Conservation (phyloP, 2,888 invertebrate species). For the Hirtodrosophila histrioides region DNA sequence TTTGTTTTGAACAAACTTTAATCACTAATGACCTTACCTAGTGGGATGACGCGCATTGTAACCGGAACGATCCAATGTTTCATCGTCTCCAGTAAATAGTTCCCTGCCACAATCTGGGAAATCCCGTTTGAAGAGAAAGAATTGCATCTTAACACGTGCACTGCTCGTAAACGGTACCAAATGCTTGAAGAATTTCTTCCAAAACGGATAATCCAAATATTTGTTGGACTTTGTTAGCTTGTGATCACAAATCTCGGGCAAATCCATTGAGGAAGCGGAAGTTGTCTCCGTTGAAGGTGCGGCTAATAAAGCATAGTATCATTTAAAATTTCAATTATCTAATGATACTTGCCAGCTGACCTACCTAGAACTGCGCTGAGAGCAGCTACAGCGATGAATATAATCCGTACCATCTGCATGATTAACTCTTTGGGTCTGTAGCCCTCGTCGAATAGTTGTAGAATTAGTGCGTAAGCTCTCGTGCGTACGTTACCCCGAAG, state of each 20-base stretch:
- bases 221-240: slow-evolving; percentile 67
- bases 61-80: slow-evolving; percentile 71
- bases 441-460: slow-evolving; percentile 8
- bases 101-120: slow-evolving; percentile 82
- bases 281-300: slow-evolving; percentile 30
- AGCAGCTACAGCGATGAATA: slow-evolving; percentile 2
- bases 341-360: not conserved
- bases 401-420: slow-evolving; percentile 16
- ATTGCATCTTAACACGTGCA: slow-evolving; percentile 78
- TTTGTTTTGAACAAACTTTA: slow-evolving; percentile 7
- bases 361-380: slow-evolving; percentile 30
- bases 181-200: slow-evolving; percentile 81
- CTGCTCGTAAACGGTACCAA: slow-evolving; percentile 75
- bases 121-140: slow-evolving; percentile 80
- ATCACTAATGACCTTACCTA: slow-evolving; percentile 61
- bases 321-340: not conserved
- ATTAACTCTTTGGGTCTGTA: not conserved
- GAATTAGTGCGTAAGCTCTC: slow-evolving; percentile 25
- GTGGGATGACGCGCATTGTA: slow-evolving; percentile 82
- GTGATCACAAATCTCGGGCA: slow-evolving; percentile 67
- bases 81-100: slow-evolving; percentile 70
- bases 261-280: slow-evolving; percentile 29
- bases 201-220: slow-evolving; percentile 74
- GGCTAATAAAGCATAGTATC: slow-evolving; percentile 21
- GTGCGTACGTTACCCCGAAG: slow-evolving; percentile 40